A percentile compares a stretch with the other conserved stretches of the same genome.
phyloP scores from a whole-genome alignment of 2,888 invertebrate species.

The Boloria selene region DNA sequence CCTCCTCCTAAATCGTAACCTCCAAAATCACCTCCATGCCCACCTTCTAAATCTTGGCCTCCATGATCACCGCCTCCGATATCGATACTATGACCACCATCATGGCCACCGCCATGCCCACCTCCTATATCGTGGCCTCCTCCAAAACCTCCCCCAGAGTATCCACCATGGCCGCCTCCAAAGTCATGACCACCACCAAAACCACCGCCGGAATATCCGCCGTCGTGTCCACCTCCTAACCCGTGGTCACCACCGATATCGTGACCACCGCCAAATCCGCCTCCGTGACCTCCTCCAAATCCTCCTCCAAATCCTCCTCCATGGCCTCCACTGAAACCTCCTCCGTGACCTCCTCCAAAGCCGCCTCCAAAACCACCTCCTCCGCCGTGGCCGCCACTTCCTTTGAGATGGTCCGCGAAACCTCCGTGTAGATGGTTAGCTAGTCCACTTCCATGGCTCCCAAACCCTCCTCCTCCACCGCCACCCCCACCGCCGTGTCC shows the following conservation, averaged over 20 bases:
- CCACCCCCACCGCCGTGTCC: constrained; percentile 52
- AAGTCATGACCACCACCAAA: constrained; percentile 39
- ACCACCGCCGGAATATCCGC: constrained; percentile 39
- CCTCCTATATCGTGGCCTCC: constrained; percentile 46
- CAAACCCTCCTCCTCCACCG: constrained; percentile 44
- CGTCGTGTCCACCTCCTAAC: constrained; percentile 41
- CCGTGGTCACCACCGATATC: constrained; percentile 42
- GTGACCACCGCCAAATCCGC: constrained; percentile 42
- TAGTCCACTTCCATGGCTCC: constrained; percentile 51
- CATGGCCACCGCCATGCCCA: constrained; percentile 36
- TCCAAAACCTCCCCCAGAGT: constrained; percentile 45
- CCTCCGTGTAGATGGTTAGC: constrained; percentile 61
- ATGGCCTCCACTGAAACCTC: constrained; percentile 28
- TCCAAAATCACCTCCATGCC: constrained; percentile 47
- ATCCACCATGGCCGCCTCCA: constrained; percentile 50
- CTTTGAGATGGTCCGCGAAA: constrained; percentile 58
- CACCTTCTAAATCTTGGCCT: constrained; percentile 42
- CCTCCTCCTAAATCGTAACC: constrained; percentile 45
- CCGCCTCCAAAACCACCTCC: constrained; percentile 45
- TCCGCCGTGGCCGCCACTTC: constrained; percentile 48
- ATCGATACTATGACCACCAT: constrained; percentile 35
- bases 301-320: constrained; percentile 43
- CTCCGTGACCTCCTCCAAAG: constrained; percentile 40
- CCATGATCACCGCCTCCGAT: constrained; percentile 46
- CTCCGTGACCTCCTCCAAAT: constrained; percentile 38